Conservation (phyloP, 1,140 invertebrate genomes). For the Neodiprion lecontei region DNA sequence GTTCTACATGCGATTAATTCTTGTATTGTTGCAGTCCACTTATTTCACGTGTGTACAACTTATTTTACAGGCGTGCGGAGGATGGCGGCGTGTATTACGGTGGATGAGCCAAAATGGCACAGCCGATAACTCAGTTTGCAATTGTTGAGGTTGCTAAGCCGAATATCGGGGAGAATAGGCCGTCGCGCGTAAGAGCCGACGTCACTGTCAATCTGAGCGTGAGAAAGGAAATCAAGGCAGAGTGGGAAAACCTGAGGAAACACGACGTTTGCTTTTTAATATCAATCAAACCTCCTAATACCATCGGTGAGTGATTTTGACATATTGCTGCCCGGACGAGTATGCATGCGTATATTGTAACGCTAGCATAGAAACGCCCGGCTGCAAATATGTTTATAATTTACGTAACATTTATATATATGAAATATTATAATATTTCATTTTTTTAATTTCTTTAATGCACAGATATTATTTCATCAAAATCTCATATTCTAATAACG, state of each 20-base stretch:
- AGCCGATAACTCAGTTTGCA: constrained; percentile 90
- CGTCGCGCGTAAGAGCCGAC: constrained; percentile 93
- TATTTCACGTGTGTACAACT: no score
- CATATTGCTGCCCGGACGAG: not conserved
- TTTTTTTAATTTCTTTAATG: no score
- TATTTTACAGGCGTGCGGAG: constrained; percentile 76
- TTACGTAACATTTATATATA: not conserved
- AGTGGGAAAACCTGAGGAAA: constrained; percentile 97
- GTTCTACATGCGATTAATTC: no score
- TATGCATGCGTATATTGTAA: not conserved
- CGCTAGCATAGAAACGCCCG: no score
- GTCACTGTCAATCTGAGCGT: constrained; percentile 92
- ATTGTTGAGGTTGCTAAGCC: constrained; percentile 94
- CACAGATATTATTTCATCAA: no score
- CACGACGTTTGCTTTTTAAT: constrained; percentile 98
- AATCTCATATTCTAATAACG: no score
- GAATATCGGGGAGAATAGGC: constrained; percentile 91
- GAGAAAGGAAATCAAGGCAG: constrained; percentile 88
- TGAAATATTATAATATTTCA: not conserved
- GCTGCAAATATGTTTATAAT: not conserved
- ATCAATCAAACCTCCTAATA: constrained; percentile 83
- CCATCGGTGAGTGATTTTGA: constrained; percentile 70
- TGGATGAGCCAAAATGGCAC: constrained; percentile 98
- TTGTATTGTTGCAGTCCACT: no score
- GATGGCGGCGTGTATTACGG: constrained; percentile 89